A percentile compares a stretch with the other conserved stretches of the same genome.
phyloP scores from a whole-genome alignment of 2,113 vertebrate genomes.

The Butorides virescens region DNA sequence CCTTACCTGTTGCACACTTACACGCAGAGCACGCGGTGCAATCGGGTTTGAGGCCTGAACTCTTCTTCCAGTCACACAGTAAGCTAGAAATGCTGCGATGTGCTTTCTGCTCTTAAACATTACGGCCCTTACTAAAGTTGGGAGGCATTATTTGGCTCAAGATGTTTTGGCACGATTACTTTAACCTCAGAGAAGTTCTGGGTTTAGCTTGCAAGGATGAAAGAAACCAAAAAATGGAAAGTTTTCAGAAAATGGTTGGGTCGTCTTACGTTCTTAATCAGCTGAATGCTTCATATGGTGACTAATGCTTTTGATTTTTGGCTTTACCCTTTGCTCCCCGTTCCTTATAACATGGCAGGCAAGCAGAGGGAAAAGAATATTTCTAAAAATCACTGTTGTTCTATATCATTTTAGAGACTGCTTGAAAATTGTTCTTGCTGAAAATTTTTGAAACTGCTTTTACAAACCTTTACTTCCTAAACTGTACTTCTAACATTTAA shows the following conservation, averaged over 20 bases:
- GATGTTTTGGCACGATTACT: background rate
- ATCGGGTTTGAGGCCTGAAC: background rate
- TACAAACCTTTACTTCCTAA: background rate
- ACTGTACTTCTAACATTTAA: background rate
- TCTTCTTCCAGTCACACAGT: rapidly evolving
- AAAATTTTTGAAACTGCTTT: background rate
- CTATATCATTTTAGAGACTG: background rate
- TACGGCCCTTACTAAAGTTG: background rate
- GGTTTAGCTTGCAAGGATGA: background rate
- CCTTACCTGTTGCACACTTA: background rate
- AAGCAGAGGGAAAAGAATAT: background rate
- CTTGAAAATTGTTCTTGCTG: background rate
- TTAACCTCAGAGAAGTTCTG: background rate
- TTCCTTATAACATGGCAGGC: background rate
- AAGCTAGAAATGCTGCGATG: background rate
- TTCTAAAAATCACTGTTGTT: background rate
- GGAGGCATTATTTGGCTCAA: background rate
- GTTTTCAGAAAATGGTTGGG: background rate
- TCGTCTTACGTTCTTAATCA: background rate
- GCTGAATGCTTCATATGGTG: background rate
- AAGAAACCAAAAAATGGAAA: background rate
- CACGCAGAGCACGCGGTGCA: rapidly evolving
- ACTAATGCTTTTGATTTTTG: background rate
- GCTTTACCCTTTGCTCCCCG: background rate
- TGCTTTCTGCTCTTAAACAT: background rate